A percentile compares a stretch with the other conserved stretches of the same genome.
These are phyloP conservation scores for Mirza zaza DNA, from an alignment of 2,113 vertebrate species.

Conservation along the genomic window DNA sequence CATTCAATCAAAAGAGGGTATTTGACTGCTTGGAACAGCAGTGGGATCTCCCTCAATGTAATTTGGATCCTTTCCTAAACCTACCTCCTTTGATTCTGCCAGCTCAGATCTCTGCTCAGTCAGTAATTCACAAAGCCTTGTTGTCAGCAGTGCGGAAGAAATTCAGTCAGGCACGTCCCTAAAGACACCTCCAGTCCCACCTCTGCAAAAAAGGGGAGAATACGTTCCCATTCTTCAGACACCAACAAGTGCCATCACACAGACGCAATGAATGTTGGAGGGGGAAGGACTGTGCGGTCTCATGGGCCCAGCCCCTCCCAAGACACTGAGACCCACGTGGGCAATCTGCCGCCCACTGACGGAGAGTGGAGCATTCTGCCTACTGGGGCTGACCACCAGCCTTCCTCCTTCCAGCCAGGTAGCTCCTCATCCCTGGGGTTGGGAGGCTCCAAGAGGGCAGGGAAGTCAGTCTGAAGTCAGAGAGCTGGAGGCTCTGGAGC, in stretches of 20 bases:
- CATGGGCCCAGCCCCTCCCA: background rate
- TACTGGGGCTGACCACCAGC: background rate
- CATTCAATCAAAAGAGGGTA: slow-evolving; percentile 57
- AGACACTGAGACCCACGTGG: background rate
- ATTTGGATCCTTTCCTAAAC: slow-evolving; percentile 65
- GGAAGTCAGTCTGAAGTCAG: background rate
- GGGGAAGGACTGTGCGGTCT: background rate
- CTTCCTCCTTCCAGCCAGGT: background rate
- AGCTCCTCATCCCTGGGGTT: too few species aligned
- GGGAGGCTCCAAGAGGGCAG: background rate
- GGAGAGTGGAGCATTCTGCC: too few species aligned
- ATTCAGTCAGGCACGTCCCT: background rate
- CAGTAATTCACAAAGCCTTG: slow-evolving; percentile 32
- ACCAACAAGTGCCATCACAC: background rate
- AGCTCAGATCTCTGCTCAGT: slow-evolving; percentile 46
- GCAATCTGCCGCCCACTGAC: background rate
- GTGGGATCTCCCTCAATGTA: slow-evolving; percentile 39
- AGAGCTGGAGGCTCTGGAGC: background rate
- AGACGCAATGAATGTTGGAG: background rate
- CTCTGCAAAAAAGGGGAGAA: background rate
- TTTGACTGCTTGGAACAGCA: slow-evolving; percentile 50
- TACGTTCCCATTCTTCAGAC: background rate
- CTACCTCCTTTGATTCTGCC: slow-evolving; percentile 18
- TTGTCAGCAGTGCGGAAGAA: background rate
- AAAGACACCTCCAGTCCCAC: background rate